Percentiles rank a stretch among this genome's conserved stretches.
phyloP scores from a whole-genome alignment of 2,113 vertebrate species.

The Nibea coibor region DNA sequence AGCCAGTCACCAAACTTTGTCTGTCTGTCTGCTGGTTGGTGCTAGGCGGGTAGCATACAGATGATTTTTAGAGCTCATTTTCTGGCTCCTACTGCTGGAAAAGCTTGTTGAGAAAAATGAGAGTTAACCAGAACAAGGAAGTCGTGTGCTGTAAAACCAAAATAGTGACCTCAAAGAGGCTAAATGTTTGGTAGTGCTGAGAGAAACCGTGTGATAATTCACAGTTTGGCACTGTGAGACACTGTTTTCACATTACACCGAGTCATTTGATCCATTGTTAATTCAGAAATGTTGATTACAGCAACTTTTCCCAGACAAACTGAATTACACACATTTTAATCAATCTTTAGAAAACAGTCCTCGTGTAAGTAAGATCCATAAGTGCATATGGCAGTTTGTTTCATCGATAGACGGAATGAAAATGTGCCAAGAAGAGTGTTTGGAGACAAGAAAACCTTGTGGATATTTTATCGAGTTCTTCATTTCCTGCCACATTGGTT shows the following conservation, averaged over 20 bases:
- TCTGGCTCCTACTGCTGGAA: not conserved
- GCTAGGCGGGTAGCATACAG: too few species aligned
- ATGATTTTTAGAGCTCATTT: not conserved
- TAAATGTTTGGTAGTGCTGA: not conserved
- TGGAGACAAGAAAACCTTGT: not conserved
- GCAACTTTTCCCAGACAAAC: not conserved
- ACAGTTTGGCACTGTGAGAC: too few species aligned
- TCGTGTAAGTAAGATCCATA: not conserved
- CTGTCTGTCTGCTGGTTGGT: not conserved
- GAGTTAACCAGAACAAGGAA: not conserved
- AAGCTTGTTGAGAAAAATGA: too few species aligned
- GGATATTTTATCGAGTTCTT: conserved; percentile 2
- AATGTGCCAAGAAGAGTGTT: not conserved
- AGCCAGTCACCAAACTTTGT: not conserved
- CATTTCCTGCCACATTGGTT: not conserved
- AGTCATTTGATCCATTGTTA: not conserved
- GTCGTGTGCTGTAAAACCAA: too few species aligned
- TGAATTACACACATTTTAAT: not conserved
- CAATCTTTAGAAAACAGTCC: not conserved
- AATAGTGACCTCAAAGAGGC: not conserved
- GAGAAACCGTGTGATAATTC: not conserved
- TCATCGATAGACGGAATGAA: not conserved
- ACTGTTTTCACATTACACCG: not conserved
- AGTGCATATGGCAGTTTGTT: not conserved
- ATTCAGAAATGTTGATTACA: not conserved